phyloP scores from a whole-genome alignment of 2,797 vertebrate genomes.

The Coracias cyanogaster region DNA sequence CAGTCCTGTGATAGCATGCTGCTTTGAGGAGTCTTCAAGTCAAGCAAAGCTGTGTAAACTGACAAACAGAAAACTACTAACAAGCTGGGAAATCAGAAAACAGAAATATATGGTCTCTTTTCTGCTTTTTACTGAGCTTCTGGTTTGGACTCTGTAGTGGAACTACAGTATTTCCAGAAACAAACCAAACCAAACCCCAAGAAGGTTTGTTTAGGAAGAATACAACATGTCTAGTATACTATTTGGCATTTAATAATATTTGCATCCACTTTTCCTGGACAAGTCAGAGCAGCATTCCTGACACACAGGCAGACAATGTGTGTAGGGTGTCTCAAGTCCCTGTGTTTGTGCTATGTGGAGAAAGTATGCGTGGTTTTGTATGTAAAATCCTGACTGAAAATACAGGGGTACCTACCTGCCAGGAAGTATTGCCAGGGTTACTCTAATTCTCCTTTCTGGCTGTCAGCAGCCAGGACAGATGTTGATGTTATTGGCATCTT shows the following conservation, averaged over 20 bases:
- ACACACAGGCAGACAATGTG: accelerated
- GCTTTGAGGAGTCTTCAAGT: not conserved
- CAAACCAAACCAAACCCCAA: accelerated
- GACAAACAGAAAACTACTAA: not conserved
- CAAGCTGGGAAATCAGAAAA: not conserved
- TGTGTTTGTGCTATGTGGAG: not conserved
- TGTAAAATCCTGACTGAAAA: not conserved
- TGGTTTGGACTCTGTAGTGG: not conserved
- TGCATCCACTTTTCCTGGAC: not conserved
- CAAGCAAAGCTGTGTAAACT: not conserved
- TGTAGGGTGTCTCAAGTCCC: not conserved
- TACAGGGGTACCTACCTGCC: not conserved
- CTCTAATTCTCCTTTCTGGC: not conserved
- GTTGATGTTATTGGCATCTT: not conserved
- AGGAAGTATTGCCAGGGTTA: not conserved
- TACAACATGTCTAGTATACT: not conserved
- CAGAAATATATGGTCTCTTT: not conserved
- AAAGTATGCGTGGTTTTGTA: not conserved
- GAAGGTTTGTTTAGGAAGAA: not conserved
- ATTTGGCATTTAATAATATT: not conserved
- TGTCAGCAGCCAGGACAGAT: not conserved
- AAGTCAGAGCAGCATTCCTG: not conserved
- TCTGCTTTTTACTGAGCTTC: not conserved
- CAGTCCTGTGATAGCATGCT: not conserved
- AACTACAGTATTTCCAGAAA: not conserved